These are phyloP conservation scores for Thunnus thynnus DNA, from an alignment of 2,113 vertebrate genomes.

Conservation along the genomic window DNA sequence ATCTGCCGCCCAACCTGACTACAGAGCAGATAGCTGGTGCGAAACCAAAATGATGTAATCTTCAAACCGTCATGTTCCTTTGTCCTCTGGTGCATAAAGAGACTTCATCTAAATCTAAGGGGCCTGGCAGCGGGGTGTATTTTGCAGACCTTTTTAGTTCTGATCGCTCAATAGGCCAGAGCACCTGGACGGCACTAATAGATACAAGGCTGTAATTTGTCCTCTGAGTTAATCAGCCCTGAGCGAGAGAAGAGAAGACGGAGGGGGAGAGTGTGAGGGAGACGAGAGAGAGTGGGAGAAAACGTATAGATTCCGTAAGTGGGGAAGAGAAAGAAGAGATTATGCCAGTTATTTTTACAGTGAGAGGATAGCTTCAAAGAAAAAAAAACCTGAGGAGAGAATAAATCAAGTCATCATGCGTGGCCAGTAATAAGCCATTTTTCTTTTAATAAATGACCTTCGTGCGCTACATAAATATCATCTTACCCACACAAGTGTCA, in stretches of 20 bases:
- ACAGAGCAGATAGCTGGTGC: conserved; percentile 58
- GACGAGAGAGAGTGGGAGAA: not conserved
- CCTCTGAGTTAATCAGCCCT: conserved; percentile 71
- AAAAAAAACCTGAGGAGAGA: conserved; percentile 22
- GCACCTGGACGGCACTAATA: conserved; percentile 74
- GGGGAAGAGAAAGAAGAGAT: conserved; percentile 15
- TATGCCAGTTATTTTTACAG: conserved; percentile 17
- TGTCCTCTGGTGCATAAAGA: conserved; percentile 55
- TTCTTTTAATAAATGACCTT: conserved; percentile 68
- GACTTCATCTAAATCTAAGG: conserved; percentile 48
- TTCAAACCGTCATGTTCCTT: conserved; percentile 52
- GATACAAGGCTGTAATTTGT: conserved; percentile 75
- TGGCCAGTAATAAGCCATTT: conserved; percentile 69
- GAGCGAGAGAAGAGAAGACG: conserved; percentile 32
- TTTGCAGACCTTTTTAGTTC: conserved; percentile 61
- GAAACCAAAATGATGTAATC: conserved; percentile 61
- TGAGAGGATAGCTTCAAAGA: not conserved
- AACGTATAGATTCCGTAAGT: conserved; percentile 42
- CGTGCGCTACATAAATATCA: conserved; percentile 62
- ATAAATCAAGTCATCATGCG: conserved; percentile 72
- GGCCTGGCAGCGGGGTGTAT: conserved; percentile 20
- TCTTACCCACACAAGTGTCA: conserved; percentile 59
- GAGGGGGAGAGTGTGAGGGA: not conserved
- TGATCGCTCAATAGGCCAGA: conserved; percentile 65
- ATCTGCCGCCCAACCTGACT: conserved; percentile 49